Base-by-base conservation (phyloP, 2,888 invertebrate species). In the Ophonus ardosiacus region DNA sequence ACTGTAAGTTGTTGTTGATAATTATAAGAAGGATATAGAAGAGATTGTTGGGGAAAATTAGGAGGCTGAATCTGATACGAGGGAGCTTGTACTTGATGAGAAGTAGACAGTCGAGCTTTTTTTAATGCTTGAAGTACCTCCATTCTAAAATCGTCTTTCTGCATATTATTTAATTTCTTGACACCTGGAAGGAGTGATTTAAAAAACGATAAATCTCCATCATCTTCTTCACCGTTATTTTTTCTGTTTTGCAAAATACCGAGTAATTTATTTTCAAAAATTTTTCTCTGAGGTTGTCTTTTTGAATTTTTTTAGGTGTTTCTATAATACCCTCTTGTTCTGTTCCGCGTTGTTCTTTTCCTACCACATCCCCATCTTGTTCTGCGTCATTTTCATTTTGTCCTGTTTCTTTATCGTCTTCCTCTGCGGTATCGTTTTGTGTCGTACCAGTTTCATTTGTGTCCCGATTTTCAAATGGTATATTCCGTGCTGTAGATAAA, bases 321-420 rank as follows among this genome's bases (percentile, higher is more conserved):
- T 63, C 17, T 63, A 24, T 61, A 61, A 43, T 51, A 51, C 43
- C 43, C 13, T 51, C 43, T 51, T 51, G 43, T 51, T 51, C 43
- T 51, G 43, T 51, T 51, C 43, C 43, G 43, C 43, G 43, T 51
- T 51, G 43, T 51, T 51, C 43, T 51, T 51, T 51, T 51, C 4
- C 43, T 51, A 51, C 43, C 43, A 51, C 43, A 51, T 13, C 13
- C 43, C 43, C 43, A 13, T 51, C 43, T 51, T 51, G 43, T 51
- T 51, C 43, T 51, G 13, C 43, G 43, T 51, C 43, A 51, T 51
- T 51, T 51, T 51, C 13, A 51, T 51, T 51, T 51, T 63, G 63
- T 63, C 24, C 18, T 63, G 63, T 63, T 63, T 63, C 63, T 63
- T 63, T 63, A 24, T 63, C 63, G 18, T 63, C 24, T 63, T 18